Evolutionary conservation across 2,797 vertebrate species (phyloP), one percentile per base, ranked within the genome.

Genomic region (Cichlasoma orientale): DNA sequence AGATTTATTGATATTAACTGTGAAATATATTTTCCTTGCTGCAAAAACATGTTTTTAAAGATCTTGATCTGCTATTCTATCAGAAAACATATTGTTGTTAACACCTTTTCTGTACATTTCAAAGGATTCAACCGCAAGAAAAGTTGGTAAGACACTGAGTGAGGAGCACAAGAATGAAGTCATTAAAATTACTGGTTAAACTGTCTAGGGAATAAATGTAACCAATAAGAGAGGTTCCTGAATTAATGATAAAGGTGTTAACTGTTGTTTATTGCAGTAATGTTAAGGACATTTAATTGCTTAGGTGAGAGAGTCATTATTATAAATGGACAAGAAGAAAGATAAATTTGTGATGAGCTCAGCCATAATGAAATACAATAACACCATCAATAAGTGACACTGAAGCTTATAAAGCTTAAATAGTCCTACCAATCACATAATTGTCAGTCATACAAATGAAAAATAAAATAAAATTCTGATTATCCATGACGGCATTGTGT

Each of bases 221-320:
- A 78, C 80, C 75, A 80, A 75, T 85, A 79, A 84, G 47, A 12
- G 61, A 9, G 23, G 47, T 33, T 74, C 61, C 76, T 81, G 70
- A 88, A 77, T 63, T 79, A 77, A 81, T 74, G 75, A 78, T 78
- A 56, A 75, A 84, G 72, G 77, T 50, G 29, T 81, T 78, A 82
- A 85, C 59, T 59, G 25, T 27, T 27, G 25, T 27, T 76, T 56
- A 80, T 11, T 11, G 80, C 74, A 63, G 82, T 86, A 82, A 89
- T 69, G 52, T 55, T 55, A 57, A 73, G 41, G 63, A 82, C 56
- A 77, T 68, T 72, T 85, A 12, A 82, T 89, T 82, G 80, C 72
- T 74, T 74, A 25, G 50, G 33, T 61, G 66, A 79, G 44, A 50
- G n/a, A 61, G 41, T 74, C 54, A 81, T 85, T 75, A 74, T 84